Conservation (phyloP, 2,113 vertebrate genomes). For the Boulengeromyrus knoepffleri region DNA sequence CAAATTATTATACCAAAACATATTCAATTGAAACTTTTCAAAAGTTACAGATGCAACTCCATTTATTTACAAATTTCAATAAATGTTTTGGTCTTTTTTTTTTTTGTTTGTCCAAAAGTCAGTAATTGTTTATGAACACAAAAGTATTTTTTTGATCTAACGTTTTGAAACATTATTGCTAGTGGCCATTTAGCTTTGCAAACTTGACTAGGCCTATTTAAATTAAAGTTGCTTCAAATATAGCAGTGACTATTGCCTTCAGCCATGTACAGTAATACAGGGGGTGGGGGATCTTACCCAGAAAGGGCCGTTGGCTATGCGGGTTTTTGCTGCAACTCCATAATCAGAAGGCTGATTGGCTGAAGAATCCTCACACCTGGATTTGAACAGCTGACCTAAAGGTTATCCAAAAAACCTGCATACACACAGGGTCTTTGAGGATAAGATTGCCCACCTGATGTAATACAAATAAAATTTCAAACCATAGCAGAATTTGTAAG, state of each 20-base stretch:
- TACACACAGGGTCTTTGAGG: background rate
- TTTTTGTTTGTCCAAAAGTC: background rate
- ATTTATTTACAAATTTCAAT: background rate
- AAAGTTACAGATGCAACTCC: background rate
- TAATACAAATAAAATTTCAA: background rate
- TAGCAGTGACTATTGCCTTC: background rate
- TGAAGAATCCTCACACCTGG: no score
- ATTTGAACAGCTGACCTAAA: no score
- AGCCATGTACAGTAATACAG: background rate
- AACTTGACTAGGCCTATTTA: background rate
- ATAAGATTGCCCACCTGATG: background rate
- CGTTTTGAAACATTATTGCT: background rate
- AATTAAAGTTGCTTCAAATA: background rate
- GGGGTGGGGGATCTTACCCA: no score
- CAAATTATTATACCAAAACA: background rate
- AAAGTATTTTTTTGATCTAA: background rate
- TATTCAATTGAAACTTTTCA: background rate
- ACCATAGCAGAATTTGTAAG: background rate
- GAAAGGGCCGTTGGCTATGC: no score
- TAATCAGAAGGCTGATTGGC: no score
- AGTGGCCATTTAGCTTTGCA: background rate
- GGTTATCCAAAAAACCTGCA: no score
- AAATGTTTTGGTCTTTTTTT: background rate
- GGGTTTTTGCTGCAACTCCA: no score
- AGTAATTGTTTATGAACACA: background rate